Base-by-base conservation (phyloP, 1,140 invertebrate genomes). In the Macrostomum lignano region DNA sequence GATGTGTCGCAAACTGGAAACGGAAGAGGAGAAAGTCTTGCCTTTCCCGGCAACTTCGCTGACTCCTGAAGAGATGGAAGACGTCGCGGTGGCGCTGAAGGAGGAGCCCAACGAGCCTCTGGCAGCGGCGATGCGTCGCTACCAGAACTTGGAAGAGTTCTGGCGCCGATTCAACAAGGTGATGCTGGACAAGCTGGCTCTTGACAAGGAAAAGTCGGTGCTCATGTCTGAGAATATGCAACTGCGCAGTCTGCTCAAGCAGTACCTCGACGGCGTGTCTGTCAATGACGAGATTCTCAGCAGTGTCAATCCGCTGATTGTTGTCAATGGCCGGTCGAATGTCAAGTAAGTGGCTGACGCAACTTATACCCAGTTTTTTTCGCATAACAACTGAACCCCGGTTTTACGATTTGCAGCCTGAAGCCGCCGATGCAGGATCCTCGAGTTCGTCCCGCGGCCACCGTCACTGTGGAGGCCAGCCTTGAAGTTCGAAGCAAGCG, bases 161-260 rank as follows among this genome's bases (percentile, higher is more conserved):
- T 59, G 58, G 56, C 56, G 55, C 35, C 40, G 56, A 9, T 58
- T 47, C 39, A 58, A 58, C 42, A 56, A 58, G 40, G 58, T 58
- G 0, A 32, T 47, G 14, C 38, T 60, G 17, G 56, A 60, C 38
- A 53, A 51, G 23, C 35, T 51, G 7, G 50, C 51, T 7, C 36
- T 59, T 23, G 47, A 53, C 28, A 56, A 58, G 38, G 55, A 60
- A 38, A 49, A 48, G 29, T 41, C 45, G 29, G 42, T 39, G 0
- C 25, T 59, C 25, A 25, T 44, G 14, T 37, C 42, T 14, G 54
- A 58, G 38, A 60, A 60, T 40, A 40, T 46, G 32, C 46, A 55
- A 33, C 41, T 60, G 21, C 36, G 52, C 17, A 46, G 44, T 4
- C 40, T 58, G 6, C 44, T 60, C 9, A 57, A 59, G 36, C 52